Percentiles rank a stretch among this genome's conserved stretches.
phyloP scores from a whole-genome alignment of 2,797 vertebrate genomes.

The Steatocranus sp. region DNA sequence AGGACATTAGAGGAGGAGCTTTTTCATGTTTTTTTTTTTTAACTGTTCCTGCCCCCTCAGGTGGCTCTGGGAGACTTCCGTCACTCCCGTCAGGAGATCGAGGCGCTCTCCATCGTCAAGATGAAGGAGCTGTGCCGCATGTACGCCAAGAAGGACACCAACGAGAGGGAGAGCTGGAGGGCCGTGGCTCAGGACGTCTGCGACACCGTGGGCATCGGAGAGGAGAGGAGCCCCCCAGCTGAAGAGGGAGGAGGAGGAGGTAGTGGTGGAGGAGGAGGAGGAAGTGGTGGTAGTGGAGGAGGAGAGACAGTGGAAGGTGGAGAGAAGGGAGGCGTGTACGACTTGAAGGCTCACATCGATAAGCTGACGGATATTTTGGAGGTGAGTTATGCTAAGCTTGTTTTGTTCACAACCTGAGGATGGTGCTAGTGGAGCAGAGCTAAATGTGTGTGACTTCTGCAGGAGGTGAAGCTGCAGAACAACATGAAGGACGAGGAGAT shows the following conservation, averaged over 20 bases:
- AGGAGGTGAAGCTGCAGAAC: slow-evolving; percentile 89
- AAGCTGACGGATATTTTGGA: slow-evolving; percentile 87
- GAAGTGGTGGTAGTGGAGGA: neutral
- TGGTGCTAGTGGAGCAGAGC: fast-evolving
- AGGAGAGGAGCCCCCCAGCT: slow-evolving; percentile 56
- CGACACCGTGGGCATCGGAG: slow-evolving; percentile 85
- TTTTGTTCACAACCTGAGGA: neutral
- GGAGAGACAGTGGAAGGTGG: slow-evolving; percentile 14
- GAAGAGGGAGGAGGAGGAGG: slow-evolving; percentile 35
- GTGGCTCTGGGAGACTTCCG: slow-evolving; percentile 87
- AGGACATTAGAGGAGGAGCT: neutral
- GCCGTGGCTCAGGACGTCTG: slow-evolving; percentile 88
- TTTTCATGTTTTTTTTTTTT: neutral
- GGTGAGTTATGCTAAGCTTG: slow-evolving; percentile 23
- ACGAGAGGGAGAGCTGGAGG: slow-evolving; percentile 80
- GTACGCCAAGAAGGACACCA: slow-evolving; percentile 77
- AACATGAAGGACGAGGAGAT: slow-evolving; percentile 92
- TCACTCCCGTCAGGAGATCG: slow-evolving; percentile 84
- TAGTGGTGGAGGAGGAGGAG: neutral
- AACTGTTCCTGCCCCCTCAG: slow-evolving; percentile 47
- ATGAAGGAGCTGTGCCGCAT: slow-evolving; percentile 88
- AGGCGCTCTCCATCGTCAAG: slow-evolving; percentile 87
- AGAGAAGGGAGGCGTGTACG: slow-evolving; percentile 67
- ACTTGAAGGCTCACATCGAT: slow-evolving; percentile 86
- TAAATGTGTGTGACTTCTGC: neutral